Conservation (phyloP, 2,113 vertebrate species). For the Bubo scandiacus region DNA sequence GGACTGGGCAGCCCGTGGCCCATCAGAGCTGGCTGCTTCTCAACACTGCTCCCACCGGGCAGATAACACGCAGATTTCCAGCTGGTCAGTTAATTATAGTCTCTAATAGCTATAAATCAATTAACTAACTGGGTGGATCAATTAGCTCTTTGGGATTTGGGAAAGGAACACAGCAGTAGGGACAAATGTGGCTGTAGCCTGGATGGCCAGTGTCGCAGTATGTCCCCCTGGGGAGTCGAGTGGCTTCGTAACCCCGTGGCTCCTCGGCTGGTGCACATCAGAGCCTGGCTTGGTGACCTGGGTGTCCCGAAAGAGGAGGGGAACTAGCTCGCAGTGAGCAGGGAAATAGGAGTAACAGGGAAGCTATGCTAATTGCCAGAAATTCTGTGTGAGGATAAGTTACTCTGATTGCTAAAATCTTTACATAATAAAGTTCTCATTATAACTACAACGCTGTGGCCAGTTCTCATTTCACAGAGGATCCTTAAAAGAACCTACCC, state of each 20-base stretch:
- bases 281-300: neutral
- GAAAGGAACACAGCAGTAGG: neutral
- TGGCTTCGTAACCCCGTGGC: fast-evolving
- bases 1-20: fast-evolving
- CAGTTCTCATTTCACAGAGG: neutral
- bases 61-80: neutral
- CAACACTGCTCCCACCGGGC: neutral
- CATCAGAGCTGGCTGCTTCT: neutral
- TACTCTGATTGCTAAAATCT: neutral
- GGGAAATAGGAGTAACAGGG: neutral
- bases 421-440: neutral
- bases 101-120: neutral
- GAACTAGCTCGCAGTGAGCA: neutral
- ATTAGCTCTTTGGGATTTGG: neutral
- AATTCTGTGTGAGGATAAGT: neutral
- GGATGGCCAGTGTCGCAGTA: fast-evolving
- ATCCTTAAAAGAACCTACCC: neutral
- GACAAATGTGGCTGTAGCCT: fast-evolving
- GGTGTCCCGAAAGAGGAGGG: neutral
- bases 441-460: neutral
- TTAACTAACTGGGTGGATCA: neutral
- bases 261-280: fast-evolving
- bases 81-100: neutral
- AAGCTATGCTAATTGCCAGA: neutral
- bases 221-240: fast-evolving